Evolutionary conservation across 2,797 vertebrate species (phyloP).

Genomic region (Mallotus villosus): DNA sequence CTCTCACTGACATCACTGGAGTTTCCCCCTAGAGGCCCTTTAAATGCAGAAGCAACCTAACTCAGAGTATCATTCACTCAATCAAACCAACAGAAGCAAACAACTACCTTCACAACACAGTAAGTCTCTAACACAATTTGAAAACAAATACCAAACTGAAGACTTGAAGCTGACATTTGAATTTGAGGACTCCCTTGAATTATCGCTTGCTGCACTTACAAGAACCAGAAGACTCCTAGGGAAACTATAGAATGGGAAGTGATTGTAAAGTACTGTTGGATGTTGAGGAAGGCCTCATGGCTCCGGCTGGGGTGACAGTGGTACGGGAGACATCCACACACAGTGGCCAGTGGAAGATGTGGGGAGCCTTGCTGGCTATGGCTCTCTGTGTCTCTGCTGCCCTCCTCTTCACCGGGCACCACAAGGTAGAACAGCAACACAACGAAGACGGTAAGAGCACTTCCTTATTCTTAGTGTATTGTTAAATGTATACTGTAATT

Average conservation of each 20-base stretch:
- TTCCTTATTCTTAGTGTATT: neutral
- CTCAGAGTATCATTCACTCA: constrained; percentile 16
- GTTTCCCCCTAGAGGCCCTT: constrained; percentile 61
- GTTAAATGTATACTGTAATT: no score
- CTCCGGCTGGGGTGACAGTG: neutral
- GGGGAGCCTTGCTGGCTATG: constrained; percentile 39
- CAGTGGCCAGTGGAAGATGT: constrained; percentile 29
- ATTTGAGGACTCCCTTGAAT: neutral
- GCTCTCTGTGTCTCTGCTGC: constrained; percentile 50
- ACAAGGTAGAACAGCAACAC: constrained; percentile 52
- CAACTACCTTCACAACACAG: neutral
- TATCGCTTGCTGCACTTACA: neutral
- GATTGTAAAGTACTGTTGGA: constrained; percentile 45
- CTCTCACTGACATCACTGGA: constrained; percentile 72
- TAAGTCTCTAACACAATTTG: neutral
- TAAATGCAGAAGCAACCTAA: constrained; percentile 31
- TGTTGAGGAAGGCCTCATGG: constrained; percentile 16
- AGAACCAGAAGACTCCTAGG: constrained; percentile 10
- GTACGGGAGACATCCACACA: neutral
- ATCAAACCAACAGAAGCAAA: neutral
- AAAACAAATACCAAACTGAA: neutral
- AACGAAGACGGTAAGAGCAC: constrained; percentile 40
- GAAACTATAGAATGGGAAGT: constrained; percentile 42
- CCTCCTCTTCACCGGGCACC: constrained; percentile 32
- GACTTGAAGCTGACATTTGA: neutral